Percentiles rank a stretch among this genome's conserved stretches.
Evolutionary conservation across 2,888 invertebrate genomes (phyloP).

Genomic region (Drosophila tanythrix): DNA sequence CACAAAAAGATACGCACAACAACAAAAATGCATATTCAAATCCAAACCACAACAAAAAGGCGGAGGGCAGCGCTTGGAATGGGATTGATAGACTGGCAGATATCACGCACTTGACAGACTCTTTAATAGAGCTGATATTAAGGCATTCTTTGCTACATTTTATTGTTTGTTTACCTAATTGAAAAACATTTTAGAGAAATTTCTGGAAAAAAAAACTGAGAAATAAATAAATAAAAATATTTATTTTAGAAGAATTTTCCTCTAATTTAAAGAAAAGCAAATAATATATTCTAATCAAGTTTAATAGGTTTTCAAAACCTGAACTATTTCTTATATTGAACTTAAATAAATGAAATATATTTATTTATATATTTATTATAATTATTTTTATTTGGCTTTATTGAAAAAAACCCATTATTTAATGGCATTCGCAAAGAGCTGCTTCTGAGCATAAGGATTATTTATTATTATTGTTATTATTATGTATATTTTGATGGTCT

Average conservation of each 20-base stretch:
- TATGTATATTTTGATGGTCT: neutral
- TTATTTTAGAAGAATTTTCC: neutral
- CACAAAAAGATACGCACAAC: constrained; percentile 48
- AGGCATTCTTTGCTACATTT: too few species aligned
- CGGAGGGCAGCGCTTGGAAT: neutral
- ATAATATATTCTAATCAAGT: neutral
- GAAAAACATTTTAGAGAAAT: neutral
- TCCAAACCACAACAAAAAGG: constrained; percentile 8
- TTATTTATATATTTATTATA: neutral
- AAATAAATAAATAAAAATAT: too few species aligned
- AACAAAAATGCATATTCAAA: constrained; percentile 26
- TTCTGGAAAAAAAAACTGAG: too few species aligned
- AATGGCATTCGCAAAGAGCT: neutral
- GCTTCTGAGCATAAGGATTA: neutral
- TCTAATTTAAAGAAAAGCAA: neutral
- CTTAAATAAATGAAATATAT: neutral
- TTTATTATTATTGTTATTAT: neutral
- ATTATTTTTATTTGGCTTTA: neutral
- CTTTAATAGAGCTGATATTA: neutral
- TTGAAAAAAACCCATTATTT: neutral
- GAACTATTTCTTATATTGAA: neutral
- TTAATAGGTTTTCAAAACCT: neutral
- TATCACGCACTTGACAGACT: constrained; percentile 4
- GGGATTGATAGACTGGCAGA: neutral
- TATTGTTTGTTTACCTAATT: neutral